phyloP scores from a whole-genome alignment of 30 jellyfish, hydroid and myxozoan genomes.

The Hydra vulgaris region DNA sequence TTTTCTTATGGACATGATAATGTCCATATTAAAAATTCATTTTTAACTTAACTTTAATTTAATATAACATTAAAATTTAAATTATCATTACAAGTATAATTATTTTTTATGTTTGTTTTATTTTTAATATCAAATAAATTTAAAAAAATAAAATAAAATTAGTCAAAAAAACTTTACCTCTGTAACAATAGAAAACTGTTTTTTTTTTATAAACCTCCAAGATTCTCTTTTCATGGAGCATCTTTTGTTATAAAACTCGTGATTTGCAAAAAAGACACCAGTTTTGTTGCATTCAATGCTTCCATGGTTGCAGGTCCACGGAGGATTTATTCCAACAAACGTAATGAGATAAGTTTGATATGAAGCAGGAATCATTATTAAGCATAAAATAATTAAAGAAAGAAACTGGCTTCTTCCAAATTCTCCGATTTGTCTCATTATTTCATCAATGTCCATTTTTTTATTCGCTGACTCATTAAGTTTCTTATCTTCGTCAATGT shows the following conservation, averaged over 20 bases:
- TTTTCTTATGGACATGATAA: too few species aligned
- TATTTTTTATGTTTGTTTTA: background rate
- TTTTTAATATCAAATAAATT: too few species aligned
- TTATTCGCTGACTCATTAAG: background rate
- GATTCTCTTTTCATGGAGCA: constrained; percentile 11
- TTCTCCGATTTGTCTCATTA: constrained; percentile 33
- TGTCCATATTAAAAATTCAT: too few species aligned
- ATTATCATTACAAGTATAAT: too few species aligned
- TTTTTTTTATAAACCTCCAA: background rate
- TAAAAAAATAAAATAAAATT: too few species aligned
- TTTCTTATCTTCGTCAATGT: background rate
- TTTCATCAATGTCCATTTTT: constrained; percentile 31
- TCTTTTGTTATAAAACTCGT: constrained; percentile 18
- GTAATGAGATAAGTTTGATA: constrained; percentile 43
- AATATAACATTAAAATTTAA: too few species aligned
- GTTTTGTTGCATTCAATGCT: constrained; percentile 41
- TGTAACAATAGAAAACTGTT: background rate
- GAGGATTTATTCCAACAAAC: constrained; percentile 41
- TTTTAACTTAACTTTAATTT: too few species aligned
- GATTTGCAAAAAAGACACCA: constrained; percentile 16
- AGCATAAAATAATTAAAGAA: constrained; percentile 25
- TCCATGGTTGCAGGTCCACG: constrained; percentile 36
- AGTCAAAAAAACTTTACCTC: background rate
- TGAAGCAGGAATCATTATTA: constrained; percentile 36
- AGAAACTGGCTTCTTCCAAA: constrained; percentile 36